Evolutionary conservation across 2,113 vertebrate genomes (phyloP).

Genomic region (Guaruba guarouba): DNA sequence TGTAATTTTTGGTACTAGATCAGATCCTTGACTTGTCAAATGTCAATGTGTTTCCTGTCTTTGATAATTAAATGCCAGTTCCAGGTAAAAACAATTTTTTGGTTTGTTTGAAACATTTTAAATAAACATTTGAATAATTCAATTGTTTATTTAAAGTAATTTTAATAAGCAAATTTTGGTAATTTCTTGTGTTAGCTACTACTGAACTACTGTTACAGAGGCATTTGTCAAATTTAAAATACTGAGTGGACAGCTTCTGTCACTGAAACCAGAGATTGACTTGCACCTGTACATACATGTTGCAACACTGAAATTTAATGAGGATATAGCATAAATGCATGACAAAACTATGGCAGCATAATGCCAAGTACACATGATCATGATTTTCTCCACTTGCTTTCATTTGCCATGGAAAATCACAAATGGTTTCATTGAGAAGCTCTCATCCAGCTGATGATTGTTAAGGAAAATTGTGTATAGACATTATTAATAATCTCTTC

Average conservation of each 20-base stretch:
- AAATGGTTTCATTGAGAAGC: background rate
- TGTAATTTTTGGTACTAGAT: background rate
- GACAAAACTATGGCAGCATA: background rate
- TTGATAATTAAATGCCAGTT: background rate
- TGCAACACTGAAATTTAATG: background rate
- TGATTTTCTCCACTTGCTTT: background rate
- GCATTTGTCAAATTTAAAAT: background rate
- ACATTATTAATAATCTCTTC: conserved; percentile 33
- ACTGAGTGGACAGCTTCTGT: background rate
- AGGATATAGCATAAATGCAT: background rate
- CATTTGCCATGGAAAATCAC: background rate
- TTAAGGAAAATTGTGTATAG: background rate
- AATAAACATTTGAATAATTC: background rate
- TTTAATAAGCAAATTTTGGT: background rate
- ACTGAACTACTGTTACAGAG: background rate
- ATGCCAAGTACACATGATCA: background rate
- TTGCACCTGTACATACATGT: background rate
- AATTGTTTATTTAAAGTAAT: background rate
- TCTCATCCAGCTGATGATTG: background rate
- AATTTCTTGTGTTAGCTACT: background rate
- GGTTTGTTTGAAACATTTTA: background rate
- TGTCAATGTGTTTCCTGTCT: background rate
- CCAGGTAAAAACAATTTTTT: background rate
- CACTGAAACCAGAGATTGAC: background rate
- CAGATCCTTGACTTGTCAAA: background rate